Base-by-base conservation (phyloP, 2,113 vertebrate genomes). In the Oryzias celebensis region DNA sequence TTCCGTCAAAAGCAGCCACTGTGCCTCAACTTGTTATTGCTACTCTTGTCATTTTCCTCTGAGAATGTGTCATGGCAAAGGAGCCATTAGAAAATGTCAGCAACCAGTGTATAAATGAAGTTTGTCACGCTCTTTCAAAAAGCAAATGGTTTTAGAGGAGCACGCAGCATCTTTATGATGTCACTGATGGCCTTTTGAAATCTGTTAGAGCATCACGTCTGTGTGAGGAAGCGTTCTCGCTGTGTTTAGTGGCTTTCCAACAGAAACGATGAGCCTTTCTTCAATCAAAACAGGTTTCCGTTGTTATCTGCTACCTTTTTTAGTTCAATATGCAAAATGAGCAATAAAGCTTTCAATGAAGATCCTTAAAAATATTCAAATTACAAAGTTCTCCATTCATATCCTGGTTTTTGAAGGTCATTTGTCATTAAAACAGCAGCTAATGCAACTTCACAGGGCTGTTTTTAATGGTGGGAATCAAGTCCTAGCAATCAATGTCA, bases 1-100 rank as follows among this genome's bases (percentile, higher is more conserved):
- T 61, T 18, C 46, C 12, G 36, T 52, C 43, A 58, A 60, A 70
- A 42, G 8, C 2, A 7, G 51, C 55, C 17, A 7, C 44, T 5
- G 57, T 72, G 73, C 55, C 75, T 62, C 50, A 1, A 7, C 4
- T 60, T 42, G 61, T 84, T 75, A 67, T 17, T 55, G 63, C 48
- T 20, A 20, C 53, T 46, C 62, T 44, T 77, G 59, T 77, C 65
- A 76, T 55, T 65, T 43, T 14, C 14, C 43, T 74, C 22, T 77
- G 68, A 41, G 49, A 62, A 65, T 57, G 42, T 64, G 75, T 54
- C 81, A 45, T 14, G 46, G 52, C 44, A 79, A 83, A 80, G 75
- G 42, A 60, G 65, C 62, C 61, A 83, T 83, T 77, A 83, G 58
- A 68, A 68, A 69, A 62, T 75, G 66, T 71, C 70, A 75, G 61